Percentiles rank a stretch among this genome's conserved stretches.
Conservation (phyloP, 2,113 vertebrate species). For the Leucopsar rothschildi region DNA sequence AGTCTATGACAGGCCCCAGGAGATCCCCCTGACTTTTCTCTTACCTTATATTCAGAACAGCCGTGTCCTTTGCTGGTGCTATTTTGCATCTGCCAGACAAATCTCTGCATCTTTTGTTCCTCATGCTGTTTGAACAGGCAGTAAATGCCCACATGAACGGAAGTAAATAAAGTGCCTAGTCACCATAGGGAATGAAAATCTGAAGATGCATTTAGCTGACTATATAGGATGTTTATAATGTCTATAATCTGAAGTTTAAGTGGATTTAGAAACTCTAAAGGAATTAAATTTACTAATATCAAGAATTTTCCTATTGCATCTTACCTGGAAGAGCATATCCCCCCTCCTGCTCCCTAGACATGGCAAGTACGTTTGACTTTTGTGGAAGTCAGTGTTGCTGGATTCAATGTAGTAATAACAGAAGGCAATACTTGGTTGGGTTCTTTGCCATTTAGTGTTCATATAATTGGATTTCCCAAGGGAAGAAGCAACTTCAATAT, state of each 20-base stretch:
- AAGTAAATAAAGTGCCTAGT: background rate
- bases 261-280: background rate
- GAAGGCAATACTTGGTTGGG: background rate
- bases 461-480: background rate
- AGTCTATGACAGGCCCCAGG: background rate
- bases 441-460: background rate
- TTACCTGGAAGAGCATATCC: background rate
- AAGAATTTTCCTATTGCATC: background rate
- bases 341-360: background rate
- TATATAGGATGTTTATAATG: background rate
- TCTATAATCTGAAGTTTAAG: background rate
- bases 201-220: background rate
- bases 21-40: background rate
- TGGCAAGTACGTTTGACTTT: background rate
- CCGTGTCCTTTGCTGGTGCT: background rate
- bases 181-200: background rate
- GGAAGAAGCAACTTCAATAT: background rate
- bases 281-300: background rate
- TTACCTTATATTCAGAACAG: background rate
- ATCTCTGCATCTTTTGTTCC: background rate
- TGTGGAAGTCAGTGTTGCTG: background rate
- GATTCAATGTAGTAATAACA: background rate
- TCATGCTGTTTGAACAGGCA: background rate
- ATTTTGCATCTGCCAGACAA: background rate
- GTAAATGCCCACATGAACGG: background rate